phyloP scores from a whole-genome alignment of 2,113 vertebrate genomes.

The Brachyhypopomus occidentalis region DNA sequence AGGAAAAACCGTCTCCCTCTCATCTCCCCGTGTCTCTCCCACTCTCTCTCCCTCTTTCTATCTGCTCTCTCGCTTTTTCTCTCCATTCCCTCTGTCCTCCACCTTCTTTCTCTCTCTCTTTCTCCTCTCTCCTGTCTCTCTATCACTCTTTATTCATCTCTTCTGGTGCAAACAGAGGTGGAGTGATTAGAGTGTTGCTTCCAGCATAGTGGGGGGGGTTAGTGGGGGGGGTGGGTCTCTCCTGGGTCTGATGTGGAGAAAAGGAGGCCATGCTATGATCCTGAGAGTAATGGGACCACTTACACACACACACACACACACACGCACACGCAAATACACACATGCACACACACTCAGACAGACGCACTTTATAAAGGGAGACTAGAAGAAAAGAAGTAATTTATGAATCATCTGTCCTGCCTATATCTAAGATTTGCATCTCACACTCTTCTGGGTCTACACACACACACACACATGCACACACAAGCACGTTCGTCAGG shows the following conservation, averaged over 20 bases:
- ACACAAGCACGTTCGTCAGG: too few species aligned
- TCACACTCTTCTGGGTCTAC: not conserved
- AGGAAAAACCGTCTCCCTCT: constrained; percentile 15
- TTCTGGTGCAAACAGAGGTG: constrained; percentile 22
- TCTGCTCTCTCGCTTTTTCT: not conserved
- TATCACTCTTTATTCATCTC: constrained; percentile 42
- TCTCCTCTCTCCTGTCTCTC: constrained; percentile 1
- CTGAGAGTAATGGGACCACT: too few species aligned
- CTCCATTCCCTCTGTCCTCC: constrained; percentile 21
- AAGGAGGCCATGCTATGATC: not conserved
- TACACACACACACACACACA: too few species aligned
- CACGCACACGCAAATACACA: not conserved
- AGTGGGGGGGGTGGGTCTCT: not conserved
- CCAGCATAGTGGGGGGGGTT: constrained; percentile 5
- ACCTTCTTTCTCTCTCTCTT: constrained; percentile 4
- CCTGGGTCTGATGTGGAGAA: too few species aligned
- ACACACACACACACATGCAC: constrained; percentile 2
- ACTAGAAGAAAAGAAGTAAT: not conserved
- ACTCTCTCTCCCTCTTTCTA: not conserved
- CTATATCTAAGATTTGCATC: not conserved
- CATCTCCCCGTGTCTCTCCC: not conserved
- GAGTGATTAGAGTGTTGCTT: constrained; percentile 29
- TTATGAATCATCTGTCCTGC: not conserved
- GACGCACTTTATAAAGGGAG: not conserved
- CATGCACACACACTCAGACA: not conserved